Evolutionary conservation across 2,113 vertebrate species (phyloP), one percentile per base, ranked within the genome.

Genomic region (Corythornis madagascariensis): DNA sequence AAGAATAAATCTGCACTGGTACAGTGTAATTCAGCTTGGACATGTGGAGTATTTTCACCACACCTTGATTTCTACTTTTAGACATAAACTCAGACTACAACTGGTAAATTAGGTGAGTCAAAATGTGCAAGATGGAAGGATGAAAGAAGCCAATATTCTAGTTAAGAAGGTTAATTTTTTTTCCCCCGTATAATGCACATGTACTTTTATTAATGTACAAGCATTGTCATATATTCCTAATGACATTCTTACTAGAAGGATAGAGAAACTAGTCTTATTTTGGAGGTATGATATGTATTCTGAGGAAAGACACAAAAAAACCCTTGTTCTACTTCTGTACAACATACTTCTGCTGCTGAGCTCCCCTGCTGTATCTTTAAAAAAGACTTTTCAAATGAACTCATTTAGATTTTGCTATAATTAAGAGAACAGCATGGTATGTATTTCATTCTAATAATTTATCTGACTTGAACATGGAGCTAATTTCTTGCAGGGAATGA

Each of bases 401-500:
- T 92, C 76, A 48, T 38, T 76, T 53, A 82, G n/a, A 57, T 92
- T 90, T 90, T 42, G 76, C 59, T 73, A 45, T 79, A 94, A 90
- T 84, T 64, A 52, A n/a, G 48, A 83, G 52, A 96, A 64, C 53
- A 77, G 43, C 60, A 50, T 6, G 40, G 45, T 82, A 80, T 82
- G 90, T 84, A 92, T 95, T 95, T 96, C 70, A 94, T 60, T 42
- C 52, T 94, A 95, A 89, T 96, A 17, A 84, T 92, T 77, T 88
- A 19, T 96, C 92, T 96, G 88, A 89, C 93, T 95, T 55, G 55
- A 57, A 77, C 43, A 29, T 83, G 17, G 26, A 85, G 31, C 53
- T 93, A 86, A 91, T 93, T 90, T 92, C 96, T 96, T 95, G 52
- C 86, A 75, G 90, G 63, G n/a, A 89, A 22, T 91, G 52, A 67